These are phyloP conservation scores for Pediacus dermestoides DNA, from an alignment of 2,888 invertebrate species.

Conservation along the genomic window DNA sequence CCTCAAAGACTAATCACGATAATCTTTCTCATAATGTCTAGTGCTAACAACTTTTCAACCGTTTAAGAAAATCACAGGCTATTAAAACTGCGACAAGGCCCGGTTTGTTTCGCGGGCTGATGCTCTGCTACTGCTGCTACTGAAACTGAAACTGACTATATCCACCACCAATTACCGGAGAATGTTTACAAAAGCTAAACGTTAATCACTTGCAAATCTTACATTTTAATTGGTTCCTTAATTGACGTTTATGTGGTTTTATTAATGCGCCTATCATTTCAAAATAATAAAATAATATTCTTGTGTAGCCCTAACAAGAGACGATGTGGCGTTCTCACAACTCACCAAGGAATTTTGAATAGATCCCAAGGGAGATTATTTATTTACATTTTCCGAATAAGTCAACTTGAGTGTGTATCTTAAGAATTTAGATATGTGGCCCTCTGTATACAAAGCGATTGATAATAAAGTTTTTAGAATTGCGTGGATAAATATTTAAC, in stretches of 20 bases:
- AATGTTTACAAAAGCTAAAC: slow-evolving; percentile 45
- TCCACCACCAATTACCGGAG: slow-evolving; percentile 37
- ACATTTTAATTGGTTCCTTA: slow-evolving; percentile 46
- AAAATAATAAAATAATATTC: slow-evolving; percentile 16
- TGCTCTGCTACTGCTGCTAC: too few relatives aligned
- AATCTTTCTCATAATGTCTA: slow-evolving; percentile 49
- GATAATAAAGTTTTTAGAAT: too few relatives aligned
- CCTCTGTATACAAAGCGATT: too few relatives aligned
- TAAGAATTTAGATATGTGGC: too few relatives aligned
- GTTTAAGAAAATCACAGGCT: slow-evolving; percentile 51
- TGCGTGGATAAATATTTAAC: too few relatives aligned
- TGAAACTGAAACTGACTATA: slow-evolving; percentile 11
- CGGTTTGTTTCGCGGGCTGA: slow-evolving; percentile 40
- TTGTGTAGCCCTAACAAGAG: too few relatives aligned
- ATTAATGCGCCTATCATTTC: slow-evolving; percentile 34
- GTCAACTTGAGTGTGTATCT: too few relatives aligned
- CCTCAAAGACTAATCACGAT: slow-evolving; percentile 49
- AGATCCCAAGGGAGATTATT: too few relatives aligned
- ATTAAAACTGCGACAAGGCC: slow-evolving; percentile 48
- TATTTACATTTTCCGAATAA: too few relatives aligned
- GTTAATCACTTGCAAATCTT: slow-evolving; percentile 47
- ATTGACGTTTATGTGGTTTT: slow-evolving; percentile 44
- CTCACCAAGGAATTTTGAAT: too few relatives aligned
- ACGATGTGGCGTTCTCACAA: too few relatives aligned
- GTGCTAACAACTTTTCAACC: slow-evolving; percentile 51